These are phyloP conservation scores for Hycleus phaleratus DNA, from an alignment of 1,140 invertebrate genomes.

Conservation along the genomic window DNA sequence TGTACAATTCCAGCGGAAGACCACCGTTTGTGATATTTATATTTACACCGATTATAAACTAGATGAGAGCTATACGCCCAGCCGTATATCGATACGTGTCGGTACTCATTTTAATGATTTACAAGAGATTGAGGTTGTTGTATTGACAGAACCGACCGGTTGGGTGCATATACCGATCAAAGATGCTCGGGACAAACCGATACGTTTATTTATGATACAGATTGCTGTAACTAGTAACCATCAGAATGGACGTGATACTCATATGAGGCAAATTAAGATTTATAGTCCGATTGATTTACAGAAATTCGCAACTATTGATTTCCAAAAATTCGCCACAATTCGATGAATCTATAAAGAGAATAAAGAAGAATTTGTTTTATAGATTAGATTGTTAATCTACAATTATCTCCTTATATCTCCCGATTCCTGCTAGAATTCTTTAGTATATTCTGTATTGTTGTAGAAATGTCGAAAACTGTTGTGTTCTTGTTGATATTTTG, in stretches of 20 bases:
- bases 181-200: slow-evolving; percentile 78
- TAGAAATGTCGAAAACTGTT: no score
- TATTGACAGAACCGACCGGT: slow-evolving; percentile 84
- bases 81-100: slow-evolving; percentile 87
- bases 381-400: no score
- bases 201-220: slow-evolving; percentile 94
- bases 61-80: slow-evolving; percentile 98
- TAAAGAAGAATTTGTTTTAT: not conserved
- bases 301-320: slow-evolving; percentile 73
- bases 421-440: no score
- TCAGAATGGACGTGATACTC: slow-evolving; percentile 96
- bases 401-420: no score
- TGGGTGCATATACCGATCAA: slow-evolving; percentile 93
- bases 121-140: slow-evolving; percentile 93
- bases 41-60: slow-evolving; percentile 97
- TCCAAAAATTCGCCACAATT: slow-evolving; percentile 71
- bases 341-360: slow-evolving; percentile 45
- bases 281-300: slow-evolving; percentile 83
- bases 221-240: slow-evolving; percentile 97
- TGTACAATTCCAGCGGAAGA: slow-evolving; percentile 95
- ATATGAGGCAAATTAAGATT: slow-evolving; percentile 94
- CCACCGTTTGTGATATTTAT: slow-evolving; percentile 89
- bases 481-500: no score
- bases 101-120: slow-evolving; percentile 97
- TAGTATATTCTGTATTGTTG: no score